These are phyloP conservation scores for Syritta pipiens DNA, from an alignment of 2,888 invertebrate genomes.

Conservation along the genomic window DNA sequence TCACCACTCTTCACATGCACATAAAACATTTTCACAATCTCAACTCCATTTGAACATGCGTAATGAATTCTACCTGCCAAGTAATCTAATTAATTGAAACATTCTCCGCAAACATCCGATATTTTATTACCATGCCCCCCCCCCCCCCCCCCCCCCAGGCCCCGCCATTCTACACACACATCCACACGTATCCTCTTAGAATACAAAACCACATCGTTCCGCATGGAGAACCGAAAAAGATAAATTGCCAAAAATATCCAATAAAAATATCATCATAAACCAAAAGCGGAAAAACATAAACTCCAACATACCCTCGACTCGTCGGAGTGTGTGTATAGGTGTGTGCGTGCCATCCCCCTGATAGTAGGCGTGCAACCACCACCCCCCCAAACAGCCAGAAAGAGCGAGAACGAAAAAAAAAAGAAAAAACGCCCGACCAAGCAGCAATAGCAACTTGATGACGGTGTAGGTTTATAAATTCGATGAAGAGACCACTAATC, in stretches of 20 bases:
- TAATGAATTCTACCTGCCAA: constrained; percentile 51
- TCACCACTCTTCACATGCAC: no score
- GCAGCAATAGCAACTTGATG: constrained; percentile 69
- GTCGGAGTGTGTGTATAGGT: constrained; percentile 16
- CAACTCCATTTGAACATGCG: constrained; percentile 31
- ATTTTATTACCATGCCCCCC: constrained; percentile 41
- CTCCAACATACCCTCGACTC: constrained; percentile 59
- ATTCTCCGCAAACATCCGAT: constrained; percentile 21
- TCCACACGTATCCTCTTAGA: constrained; percentile 25
- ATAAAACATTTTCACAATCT: constrained; percentile 18
- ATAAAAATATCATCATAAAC: constrained; percentile 71
- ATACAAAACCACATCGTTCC: constrained; percentile 68
- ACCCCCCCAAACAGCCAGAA: constrained; percentile 17
- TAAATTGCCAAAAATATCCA: constrained; percentile 71
- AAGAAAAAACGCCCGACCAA: constrained; percentile 44
- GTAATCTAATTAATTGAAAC: constrained; percentile 46
- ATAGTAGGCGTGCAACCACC: constrained; percentile 43
- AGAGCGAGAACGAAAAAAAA: constrained; percentile 8
- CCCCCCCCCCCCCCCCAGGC: neutral
- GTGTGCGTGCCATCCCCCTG: constrained; percentile 41
- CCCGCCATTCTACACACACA: neutral
- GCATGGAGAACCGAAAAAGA: constrained; percentile 68
- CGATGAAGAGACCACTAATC: constrained; percentile 70
- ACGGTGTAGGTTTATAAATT: constrained; percentile 69
- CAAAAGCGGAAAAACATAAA: constrained; percentile 70